Conservation (phyloP, 2,888 invertebrate genomes). For the Drosophila bunnanda region DNA sequence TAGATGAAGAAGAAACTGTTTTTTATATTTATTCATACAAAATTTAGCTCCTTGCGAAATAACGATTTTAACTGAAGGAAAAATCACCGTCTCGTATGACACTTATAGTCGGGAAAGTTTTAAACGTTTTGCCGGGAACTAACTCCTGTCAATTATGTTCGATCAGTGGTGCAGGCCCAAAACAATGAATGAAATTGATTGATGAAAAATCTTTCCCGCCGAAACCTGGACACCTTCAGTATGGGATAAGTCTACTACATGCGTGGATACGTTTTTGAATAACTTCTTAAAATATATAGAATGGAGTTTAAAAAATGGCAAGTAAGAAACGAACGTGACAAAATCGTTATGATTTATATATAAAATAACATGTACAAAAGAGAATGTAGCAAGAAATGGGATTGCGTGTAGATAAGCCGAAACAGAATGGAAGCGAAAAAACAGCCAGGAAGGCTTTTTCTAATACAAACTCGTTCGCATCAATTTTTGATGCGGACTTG, state of each 20-base stretch:
- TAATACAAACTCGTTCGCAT: constrained; percentile 1
- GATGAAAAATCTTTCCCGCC: not conserved
- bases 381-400: not conserved
- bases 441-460: not conserved
- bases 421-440: not conserved
- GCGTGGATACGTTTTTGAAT: constrained; percentile 6
- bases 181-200: not conserved
- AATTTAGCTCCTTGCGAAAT: too few species aligned
- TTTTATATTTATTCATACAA: not conserved
- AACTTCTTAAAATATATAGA: constrained; percentile 7
- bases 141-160: not conserved
- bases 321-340: not conserved
- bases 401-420: constrained; percentile 3
- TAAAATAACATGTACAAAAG: not conserved
- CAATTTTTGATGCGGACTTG: not conserved
- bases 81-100: not conserved
- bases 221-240: constrained; percentile 4
- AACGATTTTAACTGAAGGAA: not conserved
- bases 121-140: not conserved
- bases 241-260: constrained; percentile 6
- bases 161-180: not conserved
- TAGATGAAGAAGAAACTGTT: not conserved
- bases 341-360: not conserved
- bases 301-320: constrained; percentile 6
- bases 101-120: not conserved